Conservation (phyloP, 2,888 invertebrate species). For the Hydrotaea diabolus region DNA sequence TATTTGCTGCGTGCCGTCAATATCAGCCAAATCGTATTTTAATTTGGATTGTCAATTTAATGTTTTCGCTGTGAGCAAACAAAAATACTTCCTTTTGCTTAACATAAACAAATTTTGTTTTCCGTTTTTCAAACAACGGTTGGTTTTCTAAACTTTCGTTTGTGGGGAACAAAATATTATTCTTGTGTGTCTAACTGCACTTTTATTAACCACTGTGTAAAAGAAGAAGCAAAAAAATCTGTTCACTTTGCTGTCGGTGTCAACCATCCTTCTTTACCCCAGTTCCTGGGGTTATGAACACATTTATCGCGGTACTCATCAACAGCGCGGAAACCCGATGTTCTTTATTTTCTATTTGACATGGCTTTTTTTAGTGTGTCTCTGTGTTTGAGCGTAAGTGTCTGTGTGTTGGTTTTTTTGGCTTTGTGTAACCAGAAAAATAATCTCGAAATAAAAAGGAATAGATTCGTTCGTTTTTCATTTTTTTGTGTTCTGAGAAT, state of each 20-base stretch:
- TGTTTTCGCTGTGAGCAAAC: too few relatives aligned
- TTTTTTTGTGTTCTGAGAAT: not conserved
- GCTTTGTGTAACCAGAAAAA: slow-evolving; percentile 25
- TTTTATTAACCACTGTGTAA: not conserved
- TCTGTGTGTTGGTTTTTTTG: not conserved
- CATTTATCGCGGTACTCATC: slow-evolving; percentile 3
- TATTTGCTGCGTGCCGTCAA: too few relatives aligned
- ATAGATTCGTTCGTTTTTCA: not conserved
- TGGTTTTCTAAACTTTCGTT: too few relatives aligned
- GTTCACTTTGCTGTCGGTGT: too few relatives aligned
- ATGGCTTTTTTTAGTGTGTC: slow-evolving; percentile 15
- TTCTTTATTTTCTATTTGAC: slow-evolving; percentile 20
- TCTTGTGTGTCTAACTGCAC: too few relatives aligned
- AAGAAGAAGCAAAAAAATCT: not conserved
- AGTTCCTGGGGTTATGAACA: not conserved
- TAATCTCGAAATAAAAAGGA: slow-evolving; percentile 28
- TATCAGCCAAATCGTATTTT: too few relatives aligned
- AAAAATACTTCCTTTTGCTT: too few relatives aligned
- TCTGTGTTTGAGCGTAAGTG: too few relatives aligned
- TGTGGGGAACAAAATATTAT: too few relatives aligned
- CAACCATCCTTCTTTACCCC: not conserved
- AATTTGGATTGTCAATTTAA: too few relatives aligned
- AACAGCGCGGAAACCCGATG: slow-evolving; percentile 29
- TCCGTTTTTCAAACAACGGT: too few relatives aligned
- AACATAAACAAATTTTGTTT: too few relatives aligned